These are phyloP conservation scores for Phenganax subtilis DNA, from an alignment of 92 coral and sea anemone genomes.

Conservation along the genomic window DNA sequence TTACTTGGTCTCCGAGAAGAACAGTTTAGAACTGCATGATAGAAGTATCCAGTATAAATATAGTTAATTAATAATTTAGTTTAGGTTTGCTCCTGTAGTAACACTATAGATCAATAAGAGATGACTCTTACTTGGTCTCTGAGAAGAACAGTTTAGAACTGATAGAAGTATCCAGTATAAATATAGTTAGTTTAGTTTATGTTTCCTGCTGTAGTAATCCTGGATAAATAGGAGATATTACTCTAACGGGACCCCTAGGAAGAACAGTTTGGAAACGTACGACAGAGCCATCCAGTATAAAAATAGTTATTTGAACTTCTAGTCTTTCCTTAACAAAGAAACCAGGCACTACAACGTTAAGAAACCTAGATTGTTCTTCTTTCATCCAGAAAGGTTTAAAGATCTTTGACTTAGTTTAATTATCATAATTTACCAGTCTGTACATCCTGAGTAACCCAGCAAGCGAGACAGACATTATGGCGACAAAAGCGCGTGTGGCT, in stretches of 20 bases:
- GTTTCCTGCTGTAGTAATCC: background rate
- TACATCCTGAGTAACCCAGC: background rate
- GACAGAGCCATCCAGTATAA: too few relatives aligned
- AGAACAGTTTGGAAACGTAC: too few relatives aligned
- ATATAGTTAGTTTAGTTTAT: background rate
- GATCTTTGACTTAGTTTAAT: background rate
- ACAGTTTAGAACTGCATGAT: constrained; percentile 16
- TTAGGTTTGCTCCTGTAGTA: too few relatives aligned
- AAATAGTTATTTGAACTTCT: too few relatives aligned
- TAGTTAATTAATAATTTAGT: too few relatives aligned
- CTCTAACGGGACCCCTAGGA: too few relatives aligned
- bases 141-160: background rate
- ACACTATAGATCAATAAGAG: background rate
- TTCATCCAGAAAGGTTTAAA: background rate
- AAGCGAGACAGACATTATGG: background rate
- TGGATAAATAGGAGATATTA: background rate
- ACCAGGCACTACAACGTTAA: background rate
- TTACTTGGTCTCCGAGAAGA: background rate
- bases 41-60: background rate
- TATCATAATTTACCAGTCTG: background rate
- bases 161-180: background rate
- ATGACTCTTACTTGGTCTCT: background rate
- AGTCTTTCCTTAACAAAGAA: background rate
- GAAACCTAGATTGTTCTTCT: background rate
- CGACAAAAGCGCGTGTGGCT: constrained; percentile 6